phyloP scores from a whole-genome alignment of 2,888 invertebrate species.

The Cyaniris semiargus region DNA sequence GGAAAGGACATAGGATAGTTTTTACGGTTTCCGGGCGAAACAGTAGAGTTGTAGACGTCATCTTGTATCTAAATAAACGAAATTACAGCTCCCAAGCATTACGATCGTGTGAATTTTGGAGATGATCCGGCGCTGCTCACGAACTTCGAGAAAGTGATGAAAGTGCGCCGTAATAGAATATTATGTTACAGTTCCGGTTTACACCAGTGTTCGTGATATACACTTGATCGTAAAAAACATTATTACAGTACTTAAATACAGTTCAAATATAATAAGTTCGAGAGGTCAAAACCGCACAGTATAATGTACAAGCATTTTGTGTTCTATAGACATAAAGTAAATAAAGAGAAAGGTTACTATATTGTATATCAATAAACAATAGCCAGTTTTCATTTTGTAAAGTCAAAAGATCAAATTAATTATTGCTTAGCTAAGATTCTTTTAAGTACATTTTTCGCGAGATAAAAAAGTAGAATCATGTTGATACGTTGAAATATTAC shows the following conservation, averaged over 20 bases:
- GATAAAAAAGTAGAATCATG: neutral
- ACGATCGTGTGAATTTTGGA: conserved; percentile 24
- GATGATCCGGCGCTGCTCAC: conserved; percentile 27
- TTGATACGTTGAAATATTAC: neutral
- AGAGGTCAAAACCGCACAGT: neutral
- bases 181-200: conserved; percentile 29
- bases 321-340: neutral
- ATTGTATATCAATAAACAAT: no score
- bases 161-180: conserved; percentile 34
- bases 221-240: neutral
- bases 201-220: conserved; percentile 5
- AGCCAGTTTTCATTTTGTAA: no score
- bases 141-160: conserved; percentile 43
- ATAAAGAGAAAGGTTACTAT: no score
- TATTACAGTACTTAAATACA: neutral
- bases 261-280: neutral
- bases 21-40: no score
- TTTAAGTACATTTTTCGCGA: neutral
- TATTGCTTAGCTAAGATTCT: no score
- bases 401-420: no score
- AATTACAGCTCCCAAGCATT: neutral
- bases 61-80: neutral
- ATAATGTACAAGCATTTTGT: neutral
- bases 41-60: no score
- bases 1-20: no score